Evolutionary conservation across 2,113 vertebrate genomes (phyloP).

Genomic region (Suricata suricatta): DNA sequence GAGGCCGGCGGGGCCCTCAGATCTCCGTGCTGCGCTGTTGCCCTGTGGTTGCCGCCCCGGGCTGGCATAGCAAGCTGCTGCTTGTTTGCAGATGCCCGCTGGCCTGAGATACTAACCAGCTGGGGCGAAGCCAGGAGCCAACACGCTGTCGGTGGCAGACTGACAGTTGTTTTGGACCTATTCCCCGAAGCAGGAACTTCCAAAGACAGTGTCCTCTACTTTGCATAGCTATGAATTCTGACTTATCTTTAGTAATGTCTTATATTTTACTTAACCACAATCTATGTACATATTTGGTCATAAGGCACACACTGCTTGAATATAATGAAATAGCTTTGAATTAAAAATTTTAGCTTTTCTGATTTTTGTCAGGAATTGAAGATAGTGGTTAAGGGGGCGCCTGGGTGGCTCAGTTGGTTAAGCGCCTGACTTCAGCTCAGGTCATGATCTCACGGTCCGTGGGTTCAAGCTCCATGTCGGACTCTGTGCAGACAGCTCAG

Average conservation of each 20-base stretch:
- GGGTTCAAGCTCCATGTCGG: too few relatives aligned
- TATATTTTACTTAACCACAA: not conserved
- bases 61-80: not conserved
- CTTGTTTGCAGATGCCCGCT: not conserved
- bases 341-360: not conserved
- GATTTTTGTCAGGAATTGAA: not conserved
- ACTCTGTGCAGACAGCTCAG: too few relatives aligned
- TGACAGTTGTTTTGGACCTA: too few relatives aligned
- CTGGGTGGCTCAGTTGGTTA: too few relatives aligned
- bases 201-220: not conserved
- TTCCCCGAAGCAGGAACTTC: not conserved
- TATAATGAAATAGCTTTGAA: not conserved
- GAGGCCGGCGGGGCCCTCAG: not conserved
- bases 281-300: not conserved
- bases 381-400: too few relatives aligned
- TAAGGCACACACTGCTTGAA: not conserved
- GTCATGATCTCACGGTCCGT: too few relatives aligned
- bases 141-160: not conserved
- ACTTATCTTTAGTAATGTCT: not conserved
- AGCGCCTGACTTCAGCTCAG: too few relatives aligned
- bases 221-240: not conserved
- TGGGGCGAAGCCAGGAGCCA: too few relatives aligned
- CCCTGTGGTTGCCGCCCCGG: not conserved
- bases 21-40: not conserved
- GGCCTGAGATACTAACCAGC: too few relatives aligned